phyloP scores from a whole-genome alignment of 2,888 invertebrate species.

The Eledone cirrhosa region DNA sequence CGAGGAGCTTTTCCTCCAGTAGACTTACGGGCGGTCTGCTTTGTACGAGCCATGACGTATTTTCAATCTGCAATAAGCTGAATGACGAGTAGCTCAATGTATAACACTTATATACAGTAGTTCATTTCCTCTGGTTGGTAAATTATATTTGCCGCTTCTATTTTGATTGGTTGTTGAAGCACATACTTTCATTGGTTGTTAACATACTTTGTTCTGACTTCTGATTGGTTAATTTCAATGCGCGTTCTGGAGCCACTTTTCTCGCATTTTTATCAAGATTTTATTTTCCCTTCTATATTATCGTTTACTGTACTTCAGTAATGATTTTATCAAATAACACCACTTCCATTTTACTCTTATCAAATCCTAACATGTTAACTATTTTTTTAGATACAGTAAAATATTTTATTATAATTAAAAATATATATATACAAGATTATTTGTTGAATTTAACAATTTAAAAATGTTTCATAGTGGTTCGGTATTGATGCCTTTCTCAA shows the following conservation, averaged over 20 bases:
- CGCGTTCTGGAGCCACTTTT: not conserved
- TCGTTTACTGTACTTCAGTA: too few relatives aligned
- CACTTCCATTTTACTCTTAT: too few relatives aligned
- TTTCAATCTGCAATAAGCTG: not conserved
- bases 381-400: too few relatives aligned
- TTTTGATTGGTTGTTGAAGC: not conserved
- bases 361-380: too few relatives aligned
- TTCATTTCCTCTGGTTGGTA: not conserved
- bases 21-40: constrained; percentile 27
- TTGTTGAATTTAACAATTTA: too few relatives aligned
- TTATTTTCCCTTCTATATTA: too few relatives aligned
- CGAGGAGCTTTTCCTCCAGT: constrained; percentile 27
- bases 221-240: not conserved
- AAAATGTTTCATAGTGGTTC: too few relatives aligned
- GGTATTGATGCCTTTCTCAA: too few relatives aligned
- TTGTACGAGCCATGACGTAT: constrained; percentile 3
- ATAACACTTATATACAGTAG: not conserved
- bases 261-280: not conserved
- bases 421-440: too few relatives aligned
- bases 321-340: too few relatives aligned
- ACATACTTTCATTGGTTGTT: not conserved
- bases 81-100: not conserved
- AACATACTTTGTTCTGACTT: not conserved
- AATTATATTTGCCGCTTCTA: not conserved
- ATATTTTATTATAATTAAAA: too few relatives aligned